These are phyloP conservation scores for Acrocephalus scirpaceus DNA, from an alignment of 2,797 vertebrate genomes.

Conservation along the genomic window DNA sequence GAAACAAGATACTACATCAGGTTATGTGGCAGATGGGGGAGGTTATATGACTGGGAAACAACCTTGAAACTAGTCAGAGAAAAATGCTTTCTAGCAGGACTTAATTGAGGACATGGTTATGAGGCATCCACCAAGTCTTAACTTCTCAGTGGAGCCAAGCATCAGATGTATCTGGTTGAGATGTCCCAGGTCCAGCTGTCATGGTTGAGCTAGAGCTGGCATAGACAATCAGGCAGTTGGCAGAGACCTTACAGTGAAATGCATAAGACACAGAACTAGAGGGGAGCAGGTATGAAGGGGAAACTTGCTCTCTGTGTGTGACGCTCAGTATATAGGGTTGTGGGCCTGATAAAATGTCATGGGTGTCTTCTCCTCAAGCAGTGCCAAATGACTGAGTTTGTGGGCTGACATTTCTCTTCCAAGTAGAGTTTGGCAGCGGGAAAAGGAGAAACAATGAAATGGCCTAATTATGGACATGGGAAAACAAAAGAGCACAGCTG, in stretches of 20 bases:
- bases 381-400: background rate
- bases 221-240: background rate
- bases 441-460: background rate
- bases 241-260: background rate
- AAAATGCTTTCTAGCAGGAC: background rate
- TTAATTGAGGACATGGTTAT: background rate
- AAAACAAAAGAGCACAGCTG: background rate
- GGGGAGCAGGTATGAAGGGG: background rate
- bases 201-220: background rate
- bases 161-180: background rate
- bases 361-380: background rate
- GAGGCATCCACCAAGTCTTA: background rate
- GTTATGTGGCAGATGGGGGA: background rate
- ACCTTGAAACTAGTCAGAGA: background rate
- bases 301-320: background rate
- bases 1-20: background rate
- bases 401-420: background rate
- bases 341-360: background rate
- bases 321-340: background rate
- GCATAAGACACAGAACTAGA: background rate
- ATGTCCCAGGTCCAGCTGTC: background rate
- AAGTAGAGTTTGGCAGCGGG: background rate
- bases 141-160: background rate
- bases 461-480: background rate
- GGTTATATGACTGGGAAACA: background rate